phyloP scores from a whole-genome alignment of 2,888 invertebrate species.

The Bombylius major region DNA sequence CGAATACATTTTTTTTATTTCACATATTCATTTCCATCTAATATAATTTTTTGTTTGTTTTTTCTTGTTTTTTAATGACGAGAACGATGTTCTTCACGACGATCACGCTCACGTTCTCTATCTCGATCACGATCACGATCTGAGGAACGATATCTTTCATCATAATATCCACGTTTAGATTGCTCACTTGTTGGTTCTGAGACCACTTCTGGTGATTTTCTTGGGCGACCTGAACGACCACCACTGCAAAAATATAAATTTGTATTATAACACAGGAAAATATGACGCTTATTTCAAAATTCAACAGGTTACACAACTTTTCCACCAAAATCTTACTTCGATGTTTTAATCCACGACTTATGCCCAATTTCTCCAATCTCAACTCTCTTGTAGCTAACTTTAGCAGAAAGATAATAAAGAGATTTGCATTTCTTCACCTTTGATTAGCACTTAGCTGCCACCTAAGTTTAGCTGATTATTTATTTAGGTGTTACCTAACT shows the following conservation, averaged over 20 bases:
- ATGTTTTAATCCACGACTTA: too few relatives aligned
- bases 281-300: not conserved
- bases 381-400: too few relatives aligned
- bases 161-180: slow-evolving; percentile 58
- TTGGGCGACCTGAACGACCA: slow-evolving; percentile 40
- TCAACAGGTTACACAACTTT: too few relatives aligned
- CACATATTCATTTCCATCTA: not conserved
- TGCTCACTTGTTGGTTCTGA: slow-evolving; percentile 34
- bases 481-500: too few relatives aligned
- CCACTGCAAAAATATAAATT: slow-evolving; percentile 28
- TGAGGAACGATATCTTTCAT: slow-evolving; percentile 68
- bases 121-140: slow-evolving; percentile 54
- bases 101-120: slow-evolving; percentile 50
- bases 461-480: too few relatives aligned
- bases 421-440: too few relatives aligned
- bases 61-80: slow-evolving; percentile 41
- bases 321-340: too few relatives aligned
- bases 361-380: not conserved
- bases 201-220: slow-evolving; percentile 42
- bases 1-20: too few relatives aligned
- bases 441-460: too few relatives aligned
- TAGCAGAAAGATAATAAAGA: too few relatives aligned
- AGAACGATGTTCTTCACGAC: slow-evolving; percentile 58
- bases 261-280: not conserved
- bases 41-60: not conserved